Percentiles rank a stretch among this genome's conserved stretches.
phyloP scores from a whole-genome alignment of 2,113 vertebrate species.

The Vidua chalybeata region DNA sequence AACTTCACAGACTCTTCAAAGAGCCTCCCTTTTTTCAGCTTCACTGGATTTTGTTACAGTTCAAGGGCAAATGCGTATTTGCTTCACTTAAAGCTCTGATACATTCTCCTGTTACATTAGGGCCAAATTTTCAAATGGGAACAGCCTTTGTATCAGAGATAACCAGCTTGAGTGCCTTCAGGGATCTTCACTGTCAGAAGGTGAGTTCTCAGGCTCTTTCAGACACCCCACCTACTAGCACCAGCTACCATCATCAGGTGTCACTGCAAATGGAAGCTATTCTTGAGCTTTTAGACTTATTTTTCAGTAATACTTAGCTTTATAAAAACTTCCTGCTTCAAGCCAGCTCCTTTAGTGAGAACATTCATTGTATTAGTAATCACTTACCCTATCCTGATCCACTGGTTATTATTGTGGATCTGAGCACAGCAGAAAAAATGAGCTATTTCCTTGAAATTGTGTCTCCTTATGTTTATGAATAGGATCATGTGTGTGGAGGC shows the following conservation, averaged over 20 bases:
- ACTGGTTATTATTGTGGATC: not conserved
- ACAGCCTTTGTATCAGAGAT: not conserved
- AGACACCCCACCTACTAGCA: not conserved
- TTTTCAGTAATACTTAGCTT: not conserved
- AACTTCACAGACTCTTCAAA: not conserved
- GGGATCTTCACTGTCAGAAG: not conserved
- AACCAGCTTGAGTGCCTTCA: not conserved
- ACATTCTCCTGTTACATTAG: not conserved
- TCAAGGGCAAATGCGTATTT: not conserved
- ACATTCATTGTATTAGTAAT: not conserved
- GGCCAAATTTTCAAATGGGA: not conserved
- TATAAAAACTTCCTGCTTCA: not conserved
- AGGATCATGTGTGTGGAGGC: not conserved
- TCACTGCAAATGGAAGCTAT: not conserved
- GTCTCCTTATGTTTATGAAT: not conserved
- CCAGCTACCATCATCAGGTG: not conserved
- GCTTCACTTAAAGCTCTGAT: not conserved
- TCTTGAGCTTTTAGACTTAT: not conserved
- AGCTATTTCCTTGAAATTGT: not conserved
- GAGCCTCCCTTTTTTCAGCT: not conserved
- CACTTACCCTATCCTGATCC: not conserved
- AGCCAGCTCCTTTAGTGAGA: not conserved
- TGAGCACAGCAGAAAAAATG: not conserved
- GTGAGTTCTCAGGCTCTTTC: not conserved
- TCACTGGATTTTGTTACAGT: not conserved